Evolutionary conservation across 1,140 invertebrate species (phyloP), one percentile per base, ranked within the genome.

Genomic region (Gerris buenoi): DNA sequence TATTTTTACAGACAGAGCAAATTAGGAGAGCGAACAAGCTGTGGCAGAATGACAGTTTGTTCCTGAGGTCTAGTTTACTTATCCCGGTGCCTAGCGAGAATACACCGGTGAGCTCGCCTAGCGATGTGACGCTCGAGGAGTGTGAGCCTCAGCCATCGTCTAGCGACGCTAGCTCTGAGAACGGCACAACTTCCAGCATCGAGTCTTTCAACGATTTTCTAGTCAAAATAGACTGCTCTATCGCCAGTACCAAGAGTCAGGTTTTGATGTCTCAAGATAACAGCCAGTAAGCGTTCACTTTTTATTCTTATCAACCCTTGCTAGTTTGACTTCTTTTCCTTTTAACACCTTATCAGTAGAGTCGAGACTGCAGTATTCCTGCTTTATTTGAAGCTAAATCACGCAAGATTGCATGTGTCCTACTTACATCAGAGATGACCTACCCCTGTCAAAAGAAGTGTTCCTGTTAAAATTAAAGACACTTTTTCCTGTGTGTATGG

Each of bases 1-100:
- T 73, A 72, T 74, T 69, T 68, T 82, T 83, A 58, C 77, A 94
- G 91, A 94, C 90, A 75, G 91, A 94, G 79, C 89, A 93, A 79
- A 91, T 95, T 75, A 83, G 91, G 73, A 81, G 91, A 74, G 86
- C 85, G 33, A 95, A 95, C 76, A 85, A 88, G 72, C 79, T 95
- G 69, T 95, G 90, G 82, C 89, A 90, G 15, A 86, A 88, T 57
- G 91, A 95, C 76, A 93, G 90, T 81, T 83, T 95, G 26, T 72
- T 75, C 61, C 64, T 73, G 1, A 65, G 71, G 25, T 68, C 73
- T 66, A 71, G 64, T 64, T 63, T 74, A 14, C 58, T 74, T 2
- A 72, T 74, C 29, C 73, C 74, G 22, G 69, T 70, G 10, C 60
- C 65, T 2, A 22, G 59, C 22, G 67, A 67, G 2, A 46, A 18